Evolutionary conservation across 2,113 vertebrate genomes (phyloP), one percentile per base, ranked within the genome.

Genomic region (Felis catus): DNA sequence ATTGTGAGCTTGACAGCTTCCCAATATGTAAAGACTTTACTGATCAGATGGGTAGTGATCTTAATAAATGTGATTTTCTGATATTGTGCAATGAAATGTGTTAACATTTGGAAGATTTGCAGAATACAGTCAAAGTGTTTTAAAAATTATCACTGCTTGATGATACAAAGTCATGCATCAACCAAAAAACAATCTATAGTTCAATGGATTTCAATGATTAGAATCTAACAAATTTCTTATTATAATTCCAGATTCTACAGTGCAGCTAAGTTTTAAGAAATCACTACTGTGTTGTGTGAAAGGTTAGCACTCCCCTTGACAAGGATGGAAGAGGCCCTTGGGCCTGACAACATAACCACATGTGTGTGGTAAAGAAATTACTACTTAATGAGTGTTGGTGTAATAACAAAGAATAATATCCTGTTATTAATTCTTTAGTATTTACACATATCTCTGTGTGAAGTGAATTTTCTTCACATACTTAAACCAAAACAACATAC

Each of bases 391-490:
- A 82, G 14, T 74, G 74, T 89, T 79, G 21, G 31, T 63, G 2
- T 83, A 95, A 48, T 91, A 74, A 36, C 29, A 85, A 93, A 95
- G 79, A 96, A 76, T n/a, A 94, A 83, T 70, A 70, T 23, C 88
- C 1, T 78, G 33, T 78, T 48, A 51, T 45, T 74, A 74, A 74
- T 74, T 27, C 39, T 41, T 74, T 25, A 74, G 71, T 74, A 74
- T 41, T 41, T 12, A 74, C 23, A 74, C 33, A 68, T 1, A 66
- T 78, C 41, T 51, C 45, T 83, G 3, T 31, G 7, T 83, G 16
- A 93, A 51, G 73, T 93, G 29, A 71, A 78, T 79, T 90, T 96
- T 73, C 51, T 65, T 86, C 11, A 68, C 4, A 29, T 58, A 58
- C 4, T 14, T 65, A 25, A 81, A 86, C 4, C 19, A 31, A 74